These are phyloP conservation scores for Trematomus loennbergii DNA, from an alignment of 2,113 vertebrate genomes.

Conservation along the genomic window DNA sequence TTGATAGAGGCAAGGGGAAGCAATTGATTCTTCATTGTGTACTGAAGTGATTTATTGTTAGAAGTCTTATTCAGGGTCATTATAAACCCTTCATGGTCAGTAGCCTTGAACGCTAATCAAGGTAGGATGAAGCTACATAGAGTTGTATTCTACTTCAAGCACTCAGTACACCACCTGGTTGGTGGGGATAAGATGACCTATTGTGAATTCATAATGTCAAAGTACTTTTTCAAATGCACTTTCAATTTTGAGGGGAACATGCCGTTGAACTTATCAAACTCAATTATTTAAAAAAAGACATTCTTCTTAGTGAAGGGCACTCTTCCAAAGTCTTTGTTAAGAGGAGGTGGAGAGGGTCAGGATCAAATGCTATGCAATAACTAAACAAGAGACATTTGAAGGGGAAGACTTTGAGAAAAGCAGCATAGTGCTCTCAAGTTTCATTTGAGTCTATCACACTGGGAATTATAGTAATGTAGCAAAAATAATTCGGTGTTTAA, in stretches of 20 bases:
- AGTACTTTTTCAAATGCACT: constrained; percentile 74
- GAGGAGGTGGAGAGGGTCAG: constrained; percentile 44
- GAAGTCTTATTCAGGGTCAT: constrained; percentile 25
- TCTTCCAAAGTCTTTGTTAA: constrained; percentile 68
- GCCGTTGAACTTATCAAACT: constrained; percentile 71
- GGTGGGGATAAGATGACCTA: constrained; percentile 37
- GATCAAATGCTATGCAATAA: constrained; percentile 67
- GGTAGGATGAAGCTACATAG: constrained; percentile 16
- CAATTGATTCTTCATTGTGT: constrained; percentile 40
- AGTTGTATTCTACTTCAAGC: constrained; percentile 59
- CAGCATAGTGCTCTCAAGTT: background rate
- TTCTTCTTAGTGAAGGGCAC: constrained; percentile 69
- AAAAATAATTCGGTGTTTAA: background rate
- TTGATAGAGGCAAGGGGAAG: constrained; percentile 44
- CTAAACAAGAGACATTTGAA: constrained; percentile 26
- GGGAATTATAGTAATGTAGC: background rate
- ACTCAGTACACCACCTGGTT: constrained; percentile 36
- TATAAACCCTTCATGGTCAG: constrained; percentile 14
- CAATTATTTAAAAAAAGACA: constrained; percentile 67
- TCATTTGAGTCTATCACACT: constrained; percentile 2
- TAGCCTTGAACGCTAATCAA: constrained; percentile 30
- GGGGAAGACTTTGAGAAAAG: background rate
- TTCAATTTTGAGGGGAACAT: constrained; percentile 63
- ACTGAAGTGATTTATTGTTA: constrained; percentile 34
- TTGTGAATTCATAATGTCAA: constrained; percentile 61